Percentiles rank a stretch among this genome's conserved stretches.
phyloP scores from a whole-genome alignment of 2,113 vertebrate genomes.

The Megaceryle torquata region DNA sequence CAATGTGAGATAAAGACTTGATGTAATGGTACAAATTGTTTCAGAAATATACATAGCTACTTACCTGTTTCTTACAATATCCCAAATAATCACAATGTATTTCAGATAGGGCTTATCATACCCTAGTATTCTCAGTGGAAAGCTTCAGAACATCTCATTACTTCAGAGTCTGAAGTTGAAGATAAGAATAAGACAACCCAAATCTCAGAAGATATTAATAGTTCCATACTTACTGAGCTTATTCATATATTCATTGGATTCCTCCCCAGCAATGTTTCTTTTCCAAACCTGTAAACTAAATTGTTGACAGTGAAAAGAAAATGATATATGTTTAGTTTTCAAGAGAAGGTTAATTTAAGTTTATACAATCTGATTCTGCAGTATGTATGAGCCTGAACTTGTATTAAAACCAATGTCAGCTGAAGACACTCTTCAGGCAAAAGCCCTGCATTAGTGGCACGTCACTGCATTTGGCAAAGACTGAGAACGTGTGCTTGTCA shows the following conservation, averaged over 20 bases:
- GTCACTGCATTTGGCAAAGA: background rate
- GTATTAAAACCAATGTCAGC: background rate
- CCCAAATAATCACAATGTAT: background rate
- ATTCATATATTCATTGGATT: conserved; percentile 92
- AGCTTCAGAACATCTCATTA: conserved; percentile 46
- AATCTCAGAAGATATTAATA: conserved; percentile 49
- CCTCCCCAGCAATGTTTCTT: conserved; percentile 83
- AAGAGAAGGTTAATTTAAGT: conserved; percentile 23
- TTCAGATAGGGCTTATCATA: background rate
- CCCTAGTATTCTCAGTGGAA: background rate
- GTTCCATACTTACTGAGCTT: conserved; percentile 76
- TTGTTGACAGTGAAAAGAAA: conserved; percentile 45
- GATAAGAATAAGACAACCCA: conserved; percentile 40
- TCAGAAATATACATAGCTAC: background rate
- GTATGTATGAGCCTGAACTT: background rate
- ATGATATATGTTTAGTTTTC: conserved; percentile 21
- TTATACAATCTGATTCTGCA: conserved; percentile 4
- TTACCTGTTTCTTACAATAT: background rate
- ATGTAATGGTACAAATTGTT: background rate
- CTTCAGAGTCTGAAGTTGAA: conserved; percentile 3
- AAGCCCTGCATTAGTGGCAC: background rate
- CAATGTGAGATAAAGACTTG: background rate
- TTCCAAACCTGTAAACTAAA: conserved; percentile 86
- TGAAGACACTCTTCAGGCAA: background rate
- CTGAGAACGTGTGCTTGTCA: background rate